Evolutionary conservation across 1,140 invertebrate genomes (phyloP).

Genomic region (Eriocheir sinensis): DNA sequence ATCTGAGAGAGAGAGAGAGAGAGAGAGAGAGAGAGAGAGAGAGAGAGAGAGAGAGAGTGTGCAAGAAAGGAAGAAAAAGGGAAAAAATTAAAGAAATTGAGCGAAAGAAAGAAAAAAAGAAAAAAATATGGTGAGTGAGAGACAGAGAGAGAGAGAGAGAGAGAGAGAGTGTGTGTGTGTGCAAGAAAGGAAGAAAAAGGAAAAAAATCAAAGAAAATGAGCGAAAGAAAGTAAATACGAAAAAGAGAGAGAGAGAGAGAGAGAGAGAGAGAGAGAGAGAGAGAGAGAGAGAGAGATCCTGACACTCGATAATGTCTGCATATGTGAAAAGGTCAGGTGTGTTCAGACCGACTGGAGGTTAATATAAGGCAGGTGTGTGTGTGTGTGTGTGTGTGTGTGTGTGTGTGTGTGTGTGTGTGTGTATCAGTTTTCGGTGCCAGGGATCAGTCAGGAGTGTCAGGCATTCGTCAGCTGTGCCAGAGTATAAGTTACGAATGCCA

Average conservation of each 20-base stretch:
- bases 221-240: neutral
- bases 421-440: neutral
- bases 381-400: neutral
- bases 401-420: neutral
- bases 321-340: slow-evolving; percentile 16
- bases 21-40: neutral
- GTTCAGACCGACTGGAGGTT: neutral
- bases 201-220: too few relatives aligned
- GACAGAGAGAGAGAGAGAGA: neutral
- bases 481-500: too few relatives aligned
- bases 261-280: neutral
- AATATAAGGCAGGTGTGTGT: neutral
- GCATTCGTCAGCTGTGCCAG: neutral
- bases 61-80: neutral
- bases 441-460: neutral
- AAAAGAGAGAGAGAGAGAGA: neutral
- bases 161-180: neutral
- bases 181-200: neutral
- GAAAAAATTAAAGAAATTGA: neutral
- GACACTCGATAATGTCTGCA: slow-evolving; percentile 9
- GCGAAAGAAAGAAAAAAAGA: neutral
- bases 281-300: neutral
- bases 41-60: neutral
- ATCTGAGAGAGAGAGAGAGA: neutral
- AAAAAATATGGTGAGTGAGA: neutral